Evolutionary conservation across 1,140 invertebrate species (phyloP).

Genomic region (Drosophila oshimai): DNA sequence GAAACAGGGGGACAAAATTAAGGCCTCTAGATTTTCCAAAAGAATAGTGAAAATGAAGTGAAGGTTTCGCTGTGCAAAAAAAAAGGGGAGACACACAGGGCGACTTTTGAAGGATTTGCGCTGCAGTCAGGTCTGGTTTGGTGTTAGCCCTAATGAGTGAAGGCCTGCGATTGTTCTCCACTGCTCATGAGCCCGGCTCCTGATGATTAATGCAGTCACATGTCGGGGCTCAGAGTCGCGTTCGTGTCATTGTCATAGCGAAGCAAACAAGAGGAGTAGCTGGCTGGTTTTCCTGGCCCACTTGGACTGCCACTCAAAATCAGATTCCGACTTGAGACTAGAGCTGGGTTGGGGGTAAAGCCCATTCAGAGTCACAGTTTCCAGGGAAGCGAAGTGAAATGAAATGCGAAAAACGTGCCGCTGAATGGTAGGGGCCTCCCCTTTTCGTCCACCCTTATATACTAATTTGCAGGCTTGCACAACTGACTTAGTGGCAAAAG

Average conservation of each 20-base stretch:
- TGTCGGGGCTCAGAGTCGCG: slow-evolving; percentile 24
- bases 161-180: slow-evolving; percentile 14
- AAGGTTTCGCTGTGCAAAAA: slow-evolving; percentile 4
- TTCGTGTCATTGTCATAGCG: slow-evolving; percentile 68
- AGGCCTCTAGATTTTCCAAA: not conserved
- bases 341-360: not conserved
- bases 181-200: not conserved
- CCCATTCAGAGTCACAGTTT: not conserved
- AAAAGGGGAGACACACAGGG: not conserved
- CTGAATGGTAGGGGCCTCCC: slow-evolving; percentile 17
- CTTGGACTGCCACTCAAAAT: slow-evolving; percentile 53
- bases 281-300: slow-evolving; percentile 6
- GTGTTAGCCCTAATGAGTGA: slow-evolving; percentile 39
- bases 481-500: slow-evolving; percentile 15
- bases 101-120: slow-evolving; percentile 21
- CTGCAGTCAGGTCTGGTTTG: slow-evolving; percentile 17
- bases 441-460: not conserved
- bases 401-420: slow-evolving; percentile 72
- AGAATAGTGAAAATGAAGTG: slow-evolving; percentile 41
- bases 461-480: slow-evolving; percentile 26
- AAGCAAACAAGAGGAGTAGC: slow-evolving; percentile 29
- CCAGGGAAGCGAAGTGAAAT: slow-evolving; percentile 35
- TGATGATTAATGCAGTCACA: slow-evolving; percentile 71
- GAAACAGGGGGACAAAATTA: slow-evolving; percentile 5
- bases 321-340: slow-evolving; percentile 24